A percentile compares a stretch with the other conserved stretches of the same genome.
phyloP scores from a whole-genome alignment of 2,113 vertebrate species.

The Arvicanthis niloticus region DNA sequence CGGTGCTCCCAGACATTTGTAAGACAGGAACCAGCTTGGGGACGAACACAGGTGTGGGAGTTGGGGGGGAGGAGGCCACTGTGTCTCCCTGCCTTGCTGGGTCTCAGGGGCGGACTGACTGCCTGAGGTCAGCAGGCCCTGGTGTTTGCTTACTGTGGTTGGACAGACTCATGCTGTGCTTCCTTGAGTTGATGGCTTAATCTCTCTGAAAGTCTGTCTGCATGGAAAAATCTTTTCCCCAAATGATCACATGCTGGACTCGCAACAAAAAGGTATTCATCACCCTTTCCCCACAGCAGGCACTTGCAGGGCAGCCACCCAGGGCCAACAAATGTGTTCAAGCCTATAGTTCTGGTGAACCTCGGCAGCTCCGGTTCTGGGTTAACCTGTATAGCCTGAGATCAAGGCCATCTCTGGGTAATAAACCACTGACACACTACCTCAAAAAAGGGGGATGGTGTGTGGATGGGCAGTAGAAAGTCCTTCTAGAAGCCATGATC shows the following conservation, averaged over 20 bases:
- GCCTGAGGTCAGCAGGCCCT: too few relatives aligned
- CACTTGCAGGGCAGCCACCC: not conserved
- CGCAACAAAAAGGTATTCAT: accelerated
- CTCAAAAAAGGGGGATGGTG: not conserved
- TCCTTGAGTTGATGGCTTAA: not conserved
- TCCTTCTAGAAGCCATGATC: not conserved
- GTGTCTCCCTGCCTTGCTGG: not conserved
- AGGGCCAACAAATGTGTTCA: not conserved
- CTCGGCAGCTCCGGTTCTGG: not conserved
- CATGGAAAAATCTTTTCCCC: not conserved
- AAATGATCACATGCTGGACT: not conserved
- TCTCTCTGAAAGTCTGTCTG: not conserved
- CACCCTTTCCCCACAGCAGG: accelerated
- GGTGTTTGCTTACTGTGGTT: not conserved
- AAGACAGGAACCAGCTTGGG: not conserved
- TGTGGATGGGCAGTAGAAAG: not conserved
- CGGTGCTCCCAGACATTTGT: not conserved
- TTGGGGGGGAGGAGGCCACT: accelerated
- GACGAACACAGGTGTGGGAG: not conserved
- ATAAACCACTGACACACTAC: not conserved
- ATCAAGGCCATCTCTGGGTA: not conserved
- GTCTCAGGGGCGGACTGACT: too few relatives aligned
- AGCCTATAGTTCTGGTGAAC: not conserved
- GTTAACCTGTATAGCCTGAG: not conserved
- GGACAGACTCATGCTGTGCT: not conserved